These are phyloP conservation scores for Drosophila helvetica DNA, from an alignment of 2,888 invertebrate species.

Conservation along the genomic window DNA sequence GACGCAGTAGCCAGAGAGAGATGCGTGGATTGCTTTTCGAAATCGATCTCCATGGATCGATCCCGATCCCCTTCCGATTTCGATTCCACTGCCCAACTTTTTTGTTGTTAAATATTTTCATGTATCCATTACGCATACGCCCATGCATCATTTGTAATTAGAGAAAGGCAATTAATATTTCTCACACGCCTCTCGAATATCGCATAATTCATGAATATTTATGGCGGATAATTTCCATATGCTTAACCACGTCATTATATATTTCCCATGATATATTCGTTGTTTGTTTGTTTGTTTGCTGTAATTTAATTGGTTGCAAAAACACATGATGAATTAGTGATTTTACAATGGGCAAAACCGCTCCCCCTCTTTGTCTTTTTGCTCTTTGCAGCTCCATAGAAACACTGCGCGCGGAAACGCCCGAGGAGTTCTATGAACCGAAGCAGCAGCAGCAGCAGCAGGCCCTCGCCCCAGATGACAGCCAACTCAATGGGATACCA, in stretches of 20 bases:
- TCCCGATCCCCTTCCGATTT: too few relatives aligned
- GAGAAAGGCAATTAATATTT: neutral
- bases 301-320: neutral
- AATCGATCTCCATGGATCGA: neutral
- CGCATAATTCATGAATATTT: constrained; percentile 26
- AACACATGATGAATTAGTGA: constrained; percentile 1
- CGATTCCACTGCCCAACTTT: neutral
- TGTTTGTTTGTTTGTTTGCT: neutral
- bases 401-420: constrained; percentile 72
- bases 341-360: neutral
- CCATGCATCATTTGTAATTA: neutral
- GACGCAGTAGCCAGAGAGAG: neutral
- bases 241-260: neutral
- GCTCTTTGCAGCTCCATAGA: constrained; percentile 73
- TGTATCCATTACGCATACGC: neutral
- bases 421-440: constrained; percentile 67
- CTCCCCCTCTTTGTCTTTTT: neutral
- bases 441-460: constrained; percentile 43
- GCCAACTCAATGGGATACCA: constrained; percentile 65
- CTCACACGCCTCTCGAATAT: neutral
- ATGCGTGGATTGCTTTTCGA: neutral
- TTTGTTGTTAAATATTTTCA: neutral
- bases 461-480: constrained; percentile 56
- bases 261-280: neutral
- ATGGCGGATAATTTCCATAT: constrained; percentile 1